Conservation (phyloP, 2,113 vertebrate genomes). For the Recurvirostra avosetta region DNA sequence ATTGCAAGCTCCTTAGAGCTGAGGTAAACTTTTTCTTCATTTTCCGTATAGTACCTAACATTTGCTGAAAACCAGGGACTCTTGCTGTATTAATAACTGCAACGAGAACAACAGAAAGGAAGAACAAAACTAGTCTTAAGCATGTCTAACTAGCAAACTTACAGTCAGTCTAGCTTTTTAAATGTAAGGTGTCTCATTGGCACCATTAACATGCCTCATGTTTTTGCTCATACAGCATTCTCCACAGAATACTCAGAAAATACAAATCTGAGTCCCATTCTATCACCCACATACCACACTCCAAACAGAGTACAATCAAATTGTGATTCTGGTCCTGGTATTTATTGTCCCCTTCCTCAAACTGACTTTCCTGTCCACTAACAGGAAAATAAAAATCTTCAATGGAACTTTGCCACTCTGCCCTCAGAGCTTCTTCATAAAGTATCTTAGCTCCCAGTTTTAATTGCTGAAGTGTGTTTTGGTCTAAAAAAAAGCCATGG, state of each 20-base stretch:
- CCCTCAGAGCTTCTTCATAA: not conserved
- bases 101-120: not conserved
- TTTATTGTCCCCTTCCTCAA: not conserved
- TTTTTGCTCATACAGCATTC: not conserved
- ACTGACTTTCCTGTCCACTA: not conserved
- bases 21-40: not conserved
- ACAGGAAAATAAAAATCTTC: not conserved
- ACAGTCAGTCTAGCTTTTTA: not conserved
- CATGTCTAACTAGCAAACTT: not conserved
- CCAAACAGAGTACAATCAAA: not conserved
- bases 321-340: not conserved
- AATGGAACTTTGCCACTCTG: not conserved
- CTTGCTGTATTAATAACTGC: not conserved
- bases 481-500: not conserved
- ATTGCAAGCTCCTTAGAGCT: not conserved
- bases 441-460: not conserved
- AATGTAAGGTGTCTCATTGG: not conserved
- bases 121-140: not conserved
- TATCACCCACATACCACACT: not conserved
- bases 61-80: not conserved
- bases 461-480: not conserved
- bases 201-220: not conserved
- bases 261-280: not conserved
- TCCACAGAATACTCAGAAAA: not conserved
- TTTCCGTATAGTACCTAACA: not conserved